Conservation (phyloP, 1,140 invertebrate species). For the Penaeus vannamei region DNA sequence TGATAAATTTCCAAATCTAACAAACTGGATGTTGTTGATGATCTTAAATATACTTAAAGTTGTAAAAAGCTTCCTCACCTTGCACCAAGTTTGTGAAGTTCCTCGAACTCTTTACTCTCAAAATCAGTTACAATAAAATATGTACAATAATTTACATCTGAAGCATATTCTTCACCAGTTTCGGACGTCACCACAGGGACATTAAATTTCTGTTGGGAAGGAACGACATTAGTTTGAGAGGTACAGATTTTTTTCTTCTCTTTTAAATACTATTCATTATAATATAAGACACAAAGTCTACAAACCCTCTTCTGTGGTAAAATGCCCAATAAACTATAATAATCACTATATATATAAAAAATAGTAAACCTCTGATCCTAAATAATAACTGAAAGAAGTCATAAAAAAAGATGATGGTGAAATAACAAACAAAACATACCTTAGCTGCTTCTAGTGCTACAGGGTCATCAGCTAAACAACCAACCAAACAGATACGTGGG, state of each 20-base stretch:
- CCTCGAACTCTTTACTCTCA: constrained; percentile 78
- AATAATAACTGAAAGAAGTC: too few relatives aligned
- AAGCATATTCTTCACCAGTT: constrained; percentile 76
- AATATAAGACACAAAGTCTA: background rate
- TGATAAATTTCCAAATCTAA: constrained; percentile 25
- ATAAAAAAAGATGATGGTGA: background rate
- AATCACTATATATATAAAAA: too few relatives aligned
- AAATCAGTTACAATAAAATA: constrained; percentile 82
- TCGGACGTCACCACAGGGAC: constrained; percentile 78
- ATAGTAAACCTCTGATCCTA: too few relatives aligned
- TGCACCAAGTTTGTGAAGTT: constrained; percentile 78
- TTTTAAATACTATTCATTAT: background rate
- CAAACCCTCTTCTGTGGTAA: too few relatives aligned
- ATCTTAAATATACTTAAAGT: background rate
- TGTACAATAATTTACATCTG: constrained; percentile 74
- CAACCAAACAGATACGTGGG: constrained; percentile 57
- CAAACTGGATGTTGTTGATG: background rate
- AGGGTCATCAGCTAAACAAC: constrained; percentile 8
- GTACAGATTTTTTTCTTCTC: background rate
- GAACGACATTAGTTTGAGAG: background rate
- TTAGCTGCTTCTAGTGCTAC: constrained; percentile 53
- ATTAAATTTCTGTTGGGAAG: constrained; percentile 75
- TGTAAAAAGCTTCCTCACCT: constrained; percentile 71
- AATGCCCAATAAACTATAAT: too few relatives aligned
- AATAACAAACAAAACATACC: constrained; percentile 20